These are phyloP conservation scores for Chitala chitala DNA, from an alignment of 2,113 vertebrate species.

Conservation along the genomic window DNA sequence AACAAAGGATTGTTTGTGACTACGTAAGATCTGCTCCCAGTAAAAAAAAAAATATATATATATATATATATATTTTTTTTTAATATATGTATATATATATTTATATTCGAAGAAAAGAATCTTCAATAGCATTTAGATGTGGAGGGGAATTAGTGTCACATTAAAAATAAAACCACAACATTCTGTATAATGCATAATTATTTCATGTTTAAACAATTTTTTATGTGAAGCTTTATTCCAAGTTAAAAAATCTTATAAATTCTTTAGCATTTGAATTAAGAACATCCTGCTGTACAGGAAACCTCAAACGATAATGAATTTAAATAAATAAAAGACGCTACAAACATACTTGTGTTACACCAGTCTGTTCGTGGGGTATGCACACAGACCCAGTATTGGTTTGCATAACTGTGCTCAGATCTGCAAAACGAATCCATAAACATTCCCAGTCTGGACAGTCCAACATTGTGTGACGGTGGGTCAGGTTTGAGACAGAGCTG, in stretches of 20 bases:
- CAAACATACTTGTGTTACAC: background rate
- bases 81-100: too few species aligned
- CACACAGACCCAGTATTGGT: background rate
- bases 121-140: slow-evolving; percentile 3
- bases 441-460: background rate
- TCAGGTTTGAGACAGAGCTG: background rate
- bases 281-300: background rate
- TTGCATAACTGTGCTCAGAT: background rate
- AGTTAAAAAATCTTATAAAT: too few species aligned
- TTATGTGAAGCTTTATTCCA: too few species aligned
- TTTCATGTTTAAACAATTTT: too few species aligned
- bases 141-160: background rate
- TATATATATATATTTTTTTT: background rate
- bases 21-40: slow-evolving; percentile 44
- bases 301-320: background rate
- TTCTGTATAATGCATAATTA: too few species aligned
- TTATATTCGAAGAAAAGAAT: too few species aligned
- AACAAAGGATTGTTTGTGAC: slow-evolving; percentile 57
- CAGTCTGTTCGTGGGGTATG: background rate
- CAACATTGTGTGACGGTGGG: background rate
- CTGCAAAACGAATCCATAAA: background rate
- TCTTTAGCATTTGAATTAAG: too few species aligned
- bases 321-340: too few species aligned
- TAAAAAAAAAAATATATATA: slow-evolving; percentile 5
- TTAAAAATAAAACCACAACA: too few species aligned